Evolutionary conservation across 2,888 invertebrate genomes (phyloP), one percentile per base, ranked within the genome.

Genomic region (Hesperia comma): DNA sequence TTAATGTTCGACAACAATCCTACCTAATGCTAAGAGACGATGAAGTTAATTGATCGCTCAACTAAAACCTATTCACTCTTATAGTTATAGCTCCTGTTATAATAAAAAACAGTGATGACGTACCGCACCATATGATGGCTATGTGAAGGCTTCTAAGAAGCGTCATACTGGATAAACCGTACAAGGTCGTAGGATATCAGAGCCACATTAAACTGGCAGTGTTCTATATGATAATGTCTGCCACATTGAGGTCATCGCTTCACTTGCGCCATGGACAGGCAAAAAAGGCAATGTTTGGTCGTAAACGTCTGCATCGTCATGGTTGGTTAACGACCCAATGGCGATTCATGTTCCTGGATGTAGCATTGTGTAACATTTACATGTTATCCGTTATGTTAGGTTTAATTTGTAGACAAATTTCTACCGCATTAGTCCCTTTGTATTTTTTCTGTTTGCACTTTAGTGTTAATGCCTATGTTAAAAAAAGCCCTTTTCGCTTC

Each of bases 211-310:
- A n/a, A 12, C n/a, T 1, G 1, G 21, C 37, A 15, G n/a, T 7
- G 6, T 53, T 37, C 33, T 60, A 17, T 60, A 49, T 53, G 53
- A 51, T 61, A 61, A 61, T 61, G 33, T 33, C 15, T 32, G 51
- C 37, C 51, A 17, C 32, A 61, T 53, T 41, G 61, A 61, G 61
- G 61, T 61, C 61, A 61, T 61, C 49, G 61, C 51, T 61, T 53
- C 53, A 37, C 60, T 46, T 33, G 10, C 33, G 37, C 21, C 49
- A 37, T 51, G 33, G 21, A 40, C 49, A 40, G 53, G 49, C 53
- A 54, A 54, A 54, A 54, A 54, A 54, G 54, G 54, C 54, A 53
- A 32, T 58, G 60, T 60, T 32, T 49, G 46, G 41, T 57, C 57
- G 57, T 57, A 57, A 57, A 57, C 41, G 43, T 14, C 37, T 21